Conservation (phyloP, 2,113 vertebrate genomes). For the Gymnorhina tibicen region DNA sequence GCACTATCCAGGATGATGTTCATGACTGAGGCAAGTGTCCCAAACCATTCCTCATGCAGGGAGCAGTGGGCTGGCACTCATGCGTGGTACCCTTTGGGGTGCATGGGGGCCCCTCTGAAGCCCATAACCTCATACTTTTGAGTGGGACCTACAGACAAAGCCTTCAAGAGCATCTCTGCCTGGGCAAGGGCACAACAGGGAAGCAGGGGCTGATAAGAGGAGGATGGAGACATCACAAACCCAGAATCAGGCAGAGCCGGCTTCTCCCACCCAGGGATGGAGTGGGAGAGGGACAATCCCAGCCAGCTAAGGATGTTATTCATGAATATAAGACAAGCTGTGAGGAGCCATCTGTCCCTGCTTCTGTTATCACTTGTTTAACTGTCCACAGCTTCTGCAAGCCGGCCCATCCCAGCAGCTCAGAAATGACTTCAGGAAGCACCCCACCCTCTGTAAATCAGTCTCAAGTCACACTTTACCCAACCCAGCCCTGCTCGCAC, state of each 20-base stretch:
- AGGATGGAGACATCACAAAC: not conserved
- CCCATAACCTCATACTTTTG: not conserved
- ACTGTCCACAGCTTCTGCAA: not conserved
- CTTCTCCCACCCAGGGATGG: not conserved
- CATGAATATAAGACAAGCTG: not conserved
- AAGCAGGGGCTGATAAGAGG: not conserved
- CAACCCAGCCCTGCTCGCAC: not conserved
- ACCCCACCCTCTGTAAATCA: too few species aligned
- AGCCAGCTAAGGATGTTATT: rapidly evolving
- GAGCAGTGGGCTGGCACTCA: not conserved
- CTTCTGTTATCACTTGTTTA: not conserved
- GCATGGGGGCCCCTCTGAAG: too few species aligned
- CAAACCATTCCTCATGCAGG: not conserved
- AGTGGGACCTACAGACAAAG: not conserved
- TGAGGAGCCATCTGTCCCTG: not conserved
- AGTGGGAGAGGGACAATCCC: not conserved
- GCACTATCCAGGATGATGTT: not conserved
- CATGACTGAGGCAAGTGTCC: not conserved
- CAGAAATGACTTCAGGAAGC: not conserved
- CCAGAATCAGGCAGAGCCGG: not conserved
- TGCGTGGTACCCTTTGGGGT: rapidly evolving
- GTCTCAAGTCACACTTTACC: not conserved
- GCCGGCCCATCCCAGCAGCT: not conserved
- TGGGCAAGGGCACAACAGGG: not conserved
- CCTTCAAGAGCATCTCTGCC: not conserved